phyloP scores from a whole-genome alignment of 2,888 invertebrate genomes.

The Chrysodeixis includens region DNA sequence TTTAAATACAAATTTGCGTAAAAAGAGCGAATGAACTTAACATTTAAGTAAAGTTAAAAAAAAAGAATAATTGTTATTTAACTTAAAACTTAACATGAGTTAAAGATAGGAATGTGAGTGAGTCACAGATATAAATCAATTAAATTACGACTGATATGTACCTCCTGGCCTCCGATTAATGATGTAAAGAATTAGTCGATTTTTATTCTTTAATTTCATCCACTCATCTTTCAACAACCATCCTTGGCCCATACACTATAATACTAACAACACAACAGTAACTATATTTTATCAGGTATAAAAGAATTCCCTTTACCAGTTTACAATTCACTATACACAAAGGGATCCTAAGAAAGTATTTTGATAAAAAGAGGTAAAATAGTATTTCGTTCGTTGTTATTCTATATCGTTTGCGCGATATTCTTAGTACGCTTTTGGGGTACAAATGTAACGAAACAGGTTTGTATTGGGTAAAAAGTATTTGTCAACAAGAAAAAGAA shows the following conservation, averaged over 20 bases:
- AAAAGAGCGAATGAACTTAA: too few species aligned
- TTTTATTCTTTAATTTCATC: too few species aligned
- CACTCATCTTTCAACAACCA: too few species aligned
- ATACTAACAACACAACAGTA: not conserved
- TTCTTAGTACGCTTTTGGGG: not conserved
- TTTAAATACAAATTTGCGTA: too few species aligned
- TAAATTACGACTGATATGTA: too few species aligned
- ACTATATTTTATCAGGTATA: conserved; percentile 10
- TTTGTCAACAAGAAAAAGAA: conserved; percentile 10
- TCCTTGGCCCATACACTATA: not conserved
- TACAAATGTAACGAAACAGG: conserved; percentile 11
- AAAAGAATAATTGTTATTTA: too few species aligned
- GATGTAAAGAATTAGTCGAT: too few species aligned
- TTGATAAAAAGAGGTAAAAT: conserved; percentile 9
- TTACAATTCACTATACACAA: conserved; percentile 40
- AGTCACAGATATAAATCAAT: too few species aligned
- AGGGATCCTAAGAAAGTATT: conserved; percentile 20
- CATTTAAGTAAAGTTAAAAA: too few species aligned
- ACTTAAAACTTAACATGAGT: too few species aligned
- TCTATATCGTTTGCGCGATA: not conserved
- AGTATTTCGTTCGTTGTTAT: conserved; percentile 15
- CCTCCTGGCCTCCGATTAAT: too few species aligned
- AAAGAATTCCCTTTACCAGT: conserved; percentile 33
- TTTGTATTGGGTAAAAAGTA: conserved; percentile 4
- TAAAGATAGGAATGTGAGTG: too few species aligned